These are phyloP conservation scores for Rhagonycha fulva DNA, from an alignment of 2,888 invertebrate species.

Conservation along the genomic window DNA sequence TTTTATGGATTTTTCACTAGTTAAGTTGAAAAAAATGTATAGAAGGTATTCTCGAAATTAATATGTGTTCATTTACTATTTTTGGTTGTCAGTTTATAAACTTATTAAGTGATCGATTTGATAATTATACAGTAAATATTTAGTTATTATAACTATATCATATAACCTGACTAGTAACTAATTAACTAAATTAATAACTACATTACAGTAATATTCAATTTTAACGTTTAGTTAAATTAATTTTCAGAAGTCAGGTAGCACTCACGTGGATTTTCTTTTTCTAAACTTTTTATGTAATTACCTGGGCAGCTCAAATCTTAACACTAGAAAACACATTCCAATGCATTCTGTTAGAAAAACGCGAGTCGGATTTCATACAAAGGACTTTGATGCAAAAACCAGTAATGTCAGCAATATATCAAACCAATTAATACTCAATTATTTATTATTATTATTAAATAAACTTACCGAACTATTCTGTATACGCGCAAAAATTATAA, in stretches of 20 bases:
- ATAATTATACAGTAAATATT: background rate
- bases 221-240: background rate
- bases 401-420: conserved; percentile 54
- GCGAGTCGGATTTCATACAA: conserved; percentile 50
- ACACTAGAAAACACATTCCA: conserved; percentile 41
- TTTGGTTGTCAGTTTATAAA: background rate
- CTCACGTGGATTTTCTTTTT: background rate
- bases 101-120: background rate
- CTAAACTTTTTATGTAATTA: background rate
- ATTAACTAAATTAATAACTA: background rate
- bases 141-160: background rate
- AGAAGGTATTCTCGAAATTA: background rate
- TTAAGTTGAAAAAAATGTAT: background rate
- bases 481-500: conserved; percentile 20
- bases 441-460: conserved; percentile 53
- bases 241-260: background rate
- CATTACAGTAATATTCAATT: background rate
- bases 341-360: conserved; percentile 46
- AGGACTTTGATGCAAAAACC: conserved; percentile 52
- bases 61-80: background rate
- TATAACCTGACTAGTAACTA: background rate
- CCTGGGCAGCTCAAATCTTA: conserved; percentile 10
- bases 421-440: conserved; percentile 56
- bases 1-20: background rate
- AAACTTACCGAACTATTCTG: conserved; percentile 47